Evolutionary conservation across 1,140 invertebrate genomes (phyloP), one percentile per base, ranked within the genome.

Genomic region (Microplitis mediator): DNA sequence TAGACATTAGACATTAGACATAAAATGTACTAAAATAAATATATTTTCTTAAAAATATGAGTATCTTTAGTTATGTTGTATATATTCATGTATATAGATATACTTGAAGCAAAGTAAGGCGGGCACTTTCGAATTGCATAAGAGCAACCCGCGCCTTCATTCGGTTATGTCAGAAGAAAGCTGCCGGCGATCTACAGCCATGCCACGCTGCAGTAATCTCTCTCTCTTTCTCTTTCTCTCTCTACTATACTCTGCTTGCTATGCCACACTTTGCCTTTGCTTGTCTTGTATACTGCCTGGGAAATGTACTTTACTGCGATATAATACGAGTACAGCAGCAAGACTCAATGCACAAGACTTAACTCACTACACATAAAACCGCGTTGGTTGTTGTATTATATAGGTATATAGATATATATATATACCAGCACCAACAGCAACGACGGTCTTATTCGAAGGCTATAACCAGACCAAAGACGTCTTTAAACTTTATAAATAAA

Each of bases 151-250:
- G 83, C 85, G 82, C 84, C 84, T 86, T 85, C 84, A 80, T 85
- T 85, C 84, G 84, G 81, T 87, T 87, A 87, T 87, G 83, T 87
- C 85, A 87, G 85, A 87, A 87, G 85, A 85, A 86, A 87, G 85
- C 81, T 84, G 83, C 78, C 76, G 82, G 71, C 76, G 23, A 23
- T 72, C 76, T 62, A 56, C 60, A 68, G 36, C 39, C 39, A 45
- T 6, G 39, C 39, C 39, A 45, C 5, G 50, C 39, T 45, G 39
- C 39, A 45, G 69, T 62, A 39, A 45, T 70, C 39, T 39, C 51
- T 63, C 60, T 58, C 63, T 64, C 50, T 71, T 58, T 52, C 52
- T 45, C 6, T 45, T 45, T 9, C 31, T 16, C 36, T 32, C 50
- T 72, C 79, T 69, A 23, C 39, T 45, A 11, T 45, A 45, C 39